These are phyloP conservation scores for Crotalus helleri DNA, from an alignment of 2,113 vertebrate genomes.

Conservation along the genomic window DNA sequence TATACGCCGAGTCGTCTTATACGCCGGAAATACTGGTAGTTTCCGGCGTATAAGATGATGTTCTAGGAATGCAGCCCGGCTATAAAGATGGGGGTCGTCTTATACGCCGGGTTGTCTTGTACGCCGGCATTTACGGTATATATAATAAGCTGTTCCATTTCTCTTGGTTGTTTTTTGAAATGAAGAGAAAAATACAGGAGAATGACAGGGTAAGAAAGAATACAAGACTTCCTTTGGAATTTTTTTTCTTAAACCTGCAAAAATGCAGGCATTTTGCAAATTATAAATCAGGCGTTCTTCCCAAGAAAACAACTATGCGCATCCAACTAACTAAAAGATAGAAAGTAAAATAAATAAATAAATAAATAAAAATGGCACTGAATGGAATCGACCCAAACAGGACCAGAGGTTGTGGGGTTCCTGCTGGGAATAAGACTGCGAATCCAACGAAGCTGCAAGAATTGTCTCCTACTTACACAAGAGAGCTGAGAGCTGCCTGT, in stretches of 20 bases:
- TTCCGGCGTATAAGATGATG: too few relatives aligned
- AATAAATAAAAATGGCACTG: too few relatives aligned
- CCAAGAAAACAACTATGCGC: fast-evolving
- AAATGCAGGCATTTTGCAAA: fast-evolving
- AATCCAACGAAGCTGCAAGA: background rate
- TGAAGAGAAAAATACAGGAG: background rate
- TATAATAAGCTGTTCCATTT: background rate
- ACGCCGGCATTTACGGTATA: too few relatives aligned
- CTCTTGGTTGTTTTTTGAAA: background rate
- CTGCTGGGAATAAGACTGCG: fast-evolving
- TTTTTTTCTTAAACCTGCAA: background rate
- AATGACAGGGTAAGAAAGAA: background rate
- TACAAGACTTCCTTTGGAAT: fast-evolving
- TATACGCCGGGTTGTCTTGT: too few relatives aligned
- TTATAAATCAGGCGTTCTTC: background rate
- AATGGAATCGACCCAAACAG: background rate
- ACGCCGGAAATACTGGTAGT: too few relatives aligned
- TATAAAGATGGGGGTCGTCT: too few relatives aligned
- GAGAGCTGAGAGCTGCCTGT: constrained; percentile 91
- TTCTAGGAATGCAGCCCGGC: too few relatives aligned
- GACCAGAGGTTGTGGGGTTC: background rate
- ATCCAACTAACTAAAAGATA: background rate
- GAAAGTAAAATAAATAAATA: background rate
- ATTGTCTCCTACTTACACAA: constrained; percentile 84
- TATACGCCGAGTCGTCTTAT: too few relatives aligned